phyloP scores from a whole-genome alignment of 2,113 vertebrate species.

The Spea bombifrons region DNA sequence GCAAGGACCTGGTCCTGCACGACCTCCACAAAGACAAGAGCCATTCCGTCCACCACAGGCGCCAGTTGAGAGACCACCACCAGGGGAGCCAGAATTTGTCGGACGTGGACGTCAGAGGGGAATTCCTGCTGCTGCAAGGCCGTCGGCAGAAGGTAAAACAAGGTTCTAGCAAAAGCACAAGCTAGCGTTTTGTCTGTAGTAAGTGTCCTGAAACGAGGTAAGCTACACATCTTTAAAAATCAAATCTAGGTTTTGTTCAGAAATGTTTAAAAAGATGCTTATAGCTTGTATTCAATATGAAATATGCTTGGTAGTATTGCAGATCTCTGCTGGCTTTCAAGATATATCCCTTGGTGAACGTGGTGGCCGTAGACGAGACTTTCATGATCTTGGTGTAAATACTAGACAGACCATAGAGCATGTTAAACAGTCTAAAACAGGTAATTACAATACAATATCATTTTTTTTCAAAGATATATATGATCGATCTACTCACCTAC shows the following conservation, averaged over 20 bases:
- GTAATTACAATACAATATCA: constrained; percentile 53
- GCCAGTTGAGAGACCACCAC: background rate
- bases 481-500: too few relatives aligned
- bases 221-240: too few relatives aligned
- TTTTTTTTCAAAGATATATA: too few relatives aligned
- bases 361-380: constrained; percentile 81
- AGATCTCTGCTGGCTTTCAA: constrained; percentile 86
- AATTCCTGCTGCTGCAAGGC: constrained; percentile 40
- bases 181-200: too few relatives aligned
- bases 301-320: constrained; percentile 52
- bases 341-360: constrained; percentile 79
- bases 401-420: constrained; percentile 84
- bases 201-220: too few relatives aligned
- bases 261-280: too few relatives aligned
- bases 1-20: background rate
- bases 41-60: constrained; percentile 6
- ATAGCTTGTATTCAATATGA: too few relatives aligned
- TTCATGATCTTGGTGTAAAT: constrained; percentile 78
- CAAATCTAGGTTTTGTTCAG: too few relatives aligned
- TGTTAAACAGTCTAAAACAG: constrained; percentile 83
- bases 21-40: constrained; percentile 17
- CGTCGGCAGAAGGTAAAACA: constrained; percentile 63
- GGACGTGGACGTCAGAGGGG: constrained; percentile 71
- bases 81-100: constrained; percentile 55
- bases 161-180: background rate